phyloP scores from a whole-genome alignment of 2,797 vertebrate species.

The Pseudotriccus pelzelni region DNA sequence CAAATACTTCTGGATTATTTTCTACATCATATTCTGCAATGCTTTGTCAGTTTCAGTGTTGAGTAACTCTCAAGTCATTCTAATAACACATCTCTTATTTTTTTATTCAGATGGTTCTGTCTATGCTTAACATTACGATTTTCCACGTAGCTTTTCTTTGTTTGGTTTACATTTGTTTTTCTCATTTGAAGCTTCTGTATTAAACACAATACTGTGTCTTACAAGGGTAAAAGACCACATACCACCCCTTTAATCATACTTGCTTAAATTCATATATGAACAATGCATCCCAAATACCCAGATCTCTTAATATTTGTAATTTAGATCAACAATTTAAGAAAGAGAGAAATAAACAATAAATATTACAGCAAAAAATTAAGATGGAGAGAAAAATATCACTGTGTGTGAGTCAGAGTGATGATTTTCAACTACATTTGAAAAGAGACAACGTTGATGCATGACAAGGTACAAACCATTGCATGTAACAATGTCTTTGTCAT shows the following conservation, averaged over 20 bases:
- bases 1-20: background rate
- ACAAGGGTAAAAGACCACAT: background rate
- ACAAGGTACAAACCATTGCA: conserved; percentile 51
- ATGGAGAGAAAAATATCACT: conserved; percentile 62
- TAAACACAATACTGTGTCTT: background rate
- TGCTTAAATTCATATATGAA: background rate
- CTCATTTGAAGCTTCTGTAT: background rate
- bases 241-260: background rate
- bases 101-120: background rate
- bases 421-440: conserved; percentile 64
- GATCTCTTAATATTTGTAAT: background rate
- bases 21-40: background rate
- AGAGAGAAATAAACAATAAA: background rate
- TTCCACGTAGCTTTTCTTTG: background rate
- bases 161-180: background rate
- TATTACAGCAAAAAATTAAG: conserved; percentile 2
- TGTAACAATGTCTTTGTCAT: conserved; percentile 41
- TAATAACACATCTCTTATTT: background rate
- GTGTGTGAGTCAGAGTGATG: conserved; percentile 65
- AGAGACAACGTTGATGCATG: conserved; percentile 48
- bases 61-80: background rate
- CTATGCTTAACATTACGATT: background rate
- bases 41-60: background rate
- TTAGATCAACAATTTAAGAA: background rate
- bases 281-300: background rate